A percentile compares a stretch with the other conserved stretches of the same genome.
These are phyloP conservation scores for Hymenochirus boettgeri DNA, from an alignment of 2,113 vertebrate genomes.

Conservation along the genomic window DNA sequence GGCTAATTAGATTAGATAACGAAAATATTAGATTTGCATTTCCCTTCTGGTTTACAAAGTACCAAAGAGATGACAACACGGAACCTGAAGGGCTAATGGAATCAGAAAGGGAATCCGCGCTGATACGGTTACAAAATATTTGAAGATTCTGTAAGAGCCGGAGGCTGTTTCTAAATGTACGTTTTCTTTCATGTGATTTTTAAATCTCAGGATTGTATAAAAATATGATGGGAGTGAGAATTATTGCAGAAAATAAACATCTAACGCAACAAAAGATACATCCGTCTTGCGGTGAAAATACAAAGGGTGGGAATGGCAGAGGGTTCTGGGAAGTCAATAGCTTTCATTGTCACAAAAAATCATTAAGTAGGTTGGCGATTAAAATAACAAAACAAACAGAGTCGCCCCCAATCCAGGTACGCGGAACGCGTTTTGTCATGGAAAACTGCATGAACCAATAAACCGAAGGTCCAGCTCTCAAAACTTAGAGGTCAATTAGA, in stretches of 20 bases:
- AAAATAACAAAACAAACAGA: no score
- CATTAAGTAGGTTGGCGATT: no score
- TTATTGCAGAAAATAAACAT: no score
- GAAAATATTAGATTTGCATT: slow-evolving; percentile 76
- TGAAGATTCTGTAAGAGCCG: slow-evolving; percentile 72
- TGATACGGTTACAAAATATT: slow-evolving; percentile 73
- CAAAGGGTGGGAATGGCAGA: no score
- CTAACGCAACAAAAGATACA: no score
- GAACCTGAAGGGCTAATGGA: slow-evolving; percentile 58
- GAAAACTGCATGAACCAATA: no score
- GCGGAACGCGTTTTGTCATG: no score
- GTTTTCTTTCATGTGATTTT: slow-evolving; percentile 58
- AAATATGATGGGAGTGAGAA: not conserved
- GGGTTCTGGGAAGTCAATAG: no score
- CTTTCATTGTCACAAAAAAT: no score
- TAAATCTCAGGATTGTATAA: slow-evolving; percentile 55
- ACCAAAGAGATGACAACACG: slow-evolving; percentile 65
- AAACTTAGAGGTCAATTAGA: slow-evolving; percentile 71
- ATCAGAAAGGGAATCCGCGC: slow-evolving; percentile 60
- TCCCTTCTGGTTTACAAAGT: slow-evolving; percentile 67
- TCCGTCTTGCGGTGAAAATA: no score
- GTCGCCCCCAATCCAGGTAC: no score
- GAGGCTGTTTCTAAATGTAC: slow-evolving; percentile 69
- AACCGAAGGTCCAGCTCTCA: slow-evolving; percentile 62
- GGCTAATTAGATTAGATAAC: slow-evolving; percentile 74